Percentiles rank a stretch among this genome's conserved stretches.
These are phyloP conservation scores for Dendrocopos noguchii DNA, from an alignment of 2,113 vertebrate species.

Conservation along the genomic window DNA sequence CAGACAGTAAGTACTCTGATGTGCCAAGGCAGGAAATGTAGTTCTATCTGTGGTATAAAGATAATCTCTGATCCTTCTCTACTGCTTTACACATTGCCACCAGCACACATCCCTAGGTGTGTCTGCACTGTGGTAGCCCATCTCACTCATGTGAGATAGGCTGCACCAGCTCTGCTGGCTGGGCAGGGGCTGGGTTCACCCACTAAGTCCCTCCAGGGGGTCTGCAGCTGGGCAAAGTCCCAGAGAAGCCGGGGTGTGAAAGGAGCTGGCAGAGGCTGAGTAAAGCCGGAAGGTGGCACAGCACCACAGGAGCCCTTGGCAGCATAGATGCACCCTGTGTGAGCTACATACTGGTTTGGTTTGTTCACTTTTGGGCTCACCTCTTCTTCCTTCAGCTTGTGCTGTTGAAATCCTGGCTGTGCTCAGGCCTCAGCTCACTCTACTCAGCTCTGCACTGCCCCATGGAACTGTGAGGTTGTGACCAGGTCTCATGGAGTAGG, in stretches of 20 bases:
- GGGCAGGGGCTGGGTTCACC: neutral
- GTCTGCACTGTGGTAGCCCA: no score
- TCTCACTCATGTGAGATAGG: neutral
- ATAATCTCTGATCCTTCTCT: neutral
- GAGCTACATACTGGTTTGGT: neutral
- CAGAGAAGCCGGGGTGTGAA: neutral
- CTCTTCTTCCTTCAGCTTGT: neutral
- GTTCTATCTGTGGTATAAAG: neutral
- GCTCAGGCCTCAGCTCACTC: neutral
- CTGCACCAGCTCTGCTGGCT: neutral
- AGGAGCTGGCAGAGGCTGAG: neutral
- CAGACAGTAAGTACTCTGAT: neutral
- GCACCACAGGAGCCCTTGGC: neutral
- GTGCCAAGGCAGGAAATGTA: neutral
- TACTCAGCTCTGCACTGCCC: neutral
- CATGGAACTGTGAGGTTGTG: neutral
- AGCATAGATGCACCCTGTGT: no score
- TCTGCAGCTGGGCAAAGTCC: neutral
- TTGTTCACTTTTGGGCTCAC: neutral
- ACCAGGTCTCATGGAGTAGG: neutral
- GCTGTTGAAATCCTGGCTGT: neutral
- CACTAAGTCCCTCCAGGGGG: accelerated
- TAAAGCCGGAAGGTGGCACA: neutral
- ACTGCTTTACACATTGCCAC: neutral
- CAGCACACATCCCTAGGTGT: neutral